Conservation (phyloP, 2,113 vertebrate species). For the Euleptes europaea region DNA sequence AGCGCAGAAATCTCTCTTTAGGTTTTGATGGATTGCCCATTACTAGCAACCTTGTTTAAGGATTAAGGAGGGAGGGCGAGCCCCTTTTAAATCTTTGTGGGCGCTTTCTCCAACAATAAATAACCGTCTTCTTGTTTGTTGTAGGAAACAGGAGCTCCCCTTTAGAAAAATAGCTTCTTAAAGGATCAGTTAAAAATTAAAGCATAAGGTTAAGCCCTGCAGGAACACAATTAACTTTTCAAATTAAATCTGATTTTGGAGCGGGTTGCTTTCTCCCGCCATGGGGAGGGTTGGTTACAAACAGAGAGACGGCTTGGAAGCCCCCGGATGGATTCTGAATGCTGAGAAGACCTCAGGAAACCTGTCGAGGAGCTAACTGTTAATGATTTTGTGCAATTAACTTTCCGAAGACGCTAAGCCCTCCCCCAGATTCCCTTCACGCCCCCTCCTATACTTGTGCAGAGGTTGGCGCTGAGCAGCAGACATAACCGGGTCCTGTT, state of each 20-base stretch:
- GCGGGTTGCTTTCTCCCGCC: not conserved
- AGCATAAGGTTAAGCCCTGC: not conserved
- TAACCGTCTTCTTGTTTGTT: not conserved
- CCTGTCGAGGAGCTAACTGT: not conserved
- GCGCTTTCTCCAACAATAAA: not conserved
- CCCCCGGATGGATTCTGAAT: not conserved
- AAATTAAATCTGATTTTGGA: constrained; percentile 8
- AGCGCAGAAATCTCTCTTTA: not conserved
- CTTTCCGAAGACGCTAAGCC: not conserved
- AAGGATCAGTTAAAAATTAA: constrained; percentile 3
- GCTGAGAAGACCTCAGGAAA: not conserved
- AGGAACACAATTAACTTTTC: constrained; percentile 27
- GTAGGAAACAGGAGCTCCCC: not conserved
- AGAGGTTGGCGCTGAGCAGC: not conserved
- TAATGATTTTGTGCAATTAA: constrained; percentile 43
- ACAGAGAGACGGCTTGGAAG: not conserved
- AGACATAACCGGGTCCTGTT: not conserved
- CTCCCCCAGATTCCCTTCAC: not conserved
- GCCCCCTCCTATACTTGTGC: not conserved
- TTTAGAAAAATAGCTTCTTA: not conserved
- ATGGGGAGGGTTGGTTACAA: not conserved
- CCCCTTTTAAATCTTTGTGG: not conserved
- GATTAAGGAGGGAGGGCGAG: not conserved
- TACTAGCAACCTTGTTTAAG: not conserved
- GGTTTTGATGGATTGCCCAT: not conserved